Evolutionary conservation across 2,113 vertebrate species (phyloP), one percentile per base, ranked within the genome.

Genomic region (Campylomormyrus numenius): DNA sequence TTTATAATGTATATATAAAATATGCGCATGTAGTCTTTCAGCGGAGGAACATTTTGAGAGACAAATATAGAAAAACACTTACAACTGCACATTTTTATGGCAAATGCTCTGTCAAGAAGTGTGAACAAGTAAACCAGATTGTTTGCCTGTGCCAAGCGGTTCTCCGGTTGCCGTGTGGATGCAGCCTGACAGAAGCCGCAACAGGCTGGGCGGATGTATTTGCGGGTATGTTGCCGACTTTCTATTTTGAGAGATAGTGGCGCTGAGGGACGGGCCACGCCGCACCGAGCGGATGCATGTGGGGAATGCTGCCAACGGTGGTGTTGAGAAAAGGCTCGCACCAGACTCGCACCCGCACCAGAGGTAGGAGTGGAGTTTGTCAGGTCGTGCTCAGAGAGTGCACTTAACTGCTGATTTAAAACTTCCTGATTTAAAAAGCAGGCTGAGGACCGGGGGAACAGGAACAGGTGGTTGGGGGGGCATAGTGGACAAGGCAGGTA

Each of bases 401-500:
- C 6, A 86, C 10, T 4, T 27, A 49, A 48, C 45, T 50, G 80
- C 19, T 2, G 3, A n/a, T 10, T 27, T 45, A 27, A 5, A 50
- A 24, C 46, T 46, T 11, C 62, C 27, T 5, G 83, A 85, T 11
- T 56, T 46, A 45, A 45, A 48, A 45, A 85, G 24, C 7, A 24
- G 10, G 45, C 13, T 13, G 84, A 8, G 24, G 11, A 1, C 8
- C 45, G 1, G 45, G 11, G 42, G 84, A n/a, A 77, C 8, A 10
- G n/a, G 9, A 27, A 9, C 21, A 3, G 56, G 56, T 50, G 46
- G 24, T 15, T 21, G 7, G 19, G 80, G 5, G 35, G 21, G 42
- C 8, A n/a, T 19, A 31, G 56, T 1, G 83, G 46, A 24, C 46
- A 87, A 11, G 21, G 31, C 89, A 85, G 92, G 91, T 95, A 99